phyloP scores from a whole-genome alignment of 2,888 invertebrate species.

The Parascotia fuliginaria region DNA sequence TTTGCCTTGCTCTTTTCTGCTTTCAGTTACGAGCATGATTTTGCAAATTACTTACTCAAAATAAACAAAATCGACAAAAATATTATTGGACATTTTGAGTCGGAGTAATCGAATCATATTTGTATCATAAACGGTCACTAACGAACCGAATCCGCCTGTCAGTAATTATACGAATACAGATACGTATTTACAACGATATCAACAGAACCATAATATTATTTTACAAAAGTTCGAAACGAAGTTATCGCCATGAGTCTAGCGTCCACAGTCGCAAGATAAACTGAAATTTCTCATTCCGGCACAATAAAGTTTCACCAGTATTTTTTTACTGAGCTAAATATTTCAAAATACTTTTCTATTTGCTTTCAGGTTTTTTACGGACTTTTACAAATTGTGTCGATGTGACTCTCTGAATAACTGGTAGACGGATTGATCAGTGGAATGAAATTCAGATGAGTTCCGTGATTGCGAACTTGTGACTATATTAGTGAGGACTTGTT shows the following conservation, averaged over 20 bases:
- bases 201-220: slow-evolving; percentile 72
- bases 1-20: too few species aligned
- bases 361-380: slow-evolving; percentile 59
- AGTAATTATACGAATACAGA: slow-evolving; percentile 44
- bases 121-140: background rate
- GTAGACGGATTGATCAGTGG: slow-evolving; percentile 55
- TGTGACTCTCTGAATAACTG: slow-evolving; percentile 57
- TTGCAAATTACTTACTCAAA: too few species aligned
- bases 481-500: slow-evolving; percentile 31
- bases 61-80: background rate
- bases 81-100: background rate
- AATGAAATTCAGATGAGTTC: slow-evolving; percentile 64
- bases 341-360: slow-evolving; percentile 71
- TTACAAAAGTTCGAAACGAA: slow-evolving; percentile 60
- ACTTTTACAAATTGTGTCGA: slow-evolving; percentile 65
- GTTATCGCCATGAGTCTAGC: slow-evolving; percentile 50
- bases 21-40: too few species aligned
- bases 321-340: slow-evolving; percentile 65
- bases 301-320: slow-evolving; percentile 64
- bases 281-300: slow-evolving; percentile 63
- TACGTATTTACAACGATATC: slow-evolving; percentile 47
- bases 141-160: slow-evolving; percentile 24
- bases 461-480: slow-evolving; percentile 52
- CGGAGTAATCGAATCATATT: background rate
- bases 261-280: slow-evolving; percentile 63